Evolutionary conservation across 2,888 invertebrate genomes (phyloP).

Genomic region (Standfussiana lucernea): DNA sequence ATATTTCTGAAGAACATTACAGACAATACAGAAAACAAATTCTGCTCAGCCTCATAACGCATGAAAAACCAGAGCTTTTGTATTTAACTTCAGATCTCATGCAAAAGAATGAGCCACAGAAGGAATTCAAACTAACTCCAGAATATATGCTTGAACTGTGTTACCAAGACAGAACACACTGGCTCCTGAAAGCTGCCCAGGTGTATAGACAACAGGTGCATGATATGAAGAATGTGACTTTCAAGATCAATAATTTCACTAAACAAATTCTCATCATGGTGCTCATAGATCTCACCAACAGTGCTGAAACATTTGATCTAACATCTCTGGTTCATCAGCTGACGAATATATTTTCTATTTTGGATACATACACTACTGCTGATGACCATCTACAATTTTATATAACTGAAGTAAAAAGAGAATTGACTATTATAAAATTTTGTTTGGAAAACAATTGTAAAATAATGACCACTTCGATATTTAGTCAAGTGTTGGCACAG

Average conservation of each 20-base stretch:
- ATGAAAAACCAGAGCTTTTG: conserved; percentile 82
- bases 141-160: conserved; percentile 89
- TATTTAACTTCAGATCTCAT: conserved; percentile 80
- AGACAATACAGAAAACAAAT: conserved; percentile 87
- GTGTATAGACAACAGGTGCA: conserved; percentile 86
- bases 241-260: conserved; percentile 88
- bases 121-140: conserved; percentile 86
- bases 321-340: conserved; percentile 86
- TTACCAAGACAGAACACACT: conserved; percentile 87
- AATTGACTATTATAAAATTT: conserved; percentile 87
- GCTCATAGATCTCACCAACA: conserved; percentile 87
- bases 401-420: conserved; percentile 88
- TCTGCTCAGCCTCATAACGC: conserved; percentile 84
- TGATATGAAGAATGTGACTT: conserved; percentile 87
- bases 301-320: conserved; percentile 86
- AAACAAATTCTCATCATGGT: conserved; percentile 89
- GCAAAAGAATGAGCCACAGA: conserved; percentile 84
- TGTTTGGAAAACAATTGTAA: conserved; percentile 88
- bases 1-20: conserved; percentile 80
- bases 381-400: conserved; percentile 87
- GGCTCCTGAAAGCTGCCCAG: conserved; percentile 87
- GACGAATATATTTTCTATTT: conserved; percentile 87
- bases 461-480: conserved; percentile 88
- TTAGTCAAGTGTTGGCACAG: conserved; percentile 85
- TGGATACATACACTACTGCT: conserved; percentile 84